Evolutionary conservation across 1,140 invertebrate genomes (phyloP), one percentile per base, ranked within the genome.

Genomic region (Vanessa atalanta): DNA sequence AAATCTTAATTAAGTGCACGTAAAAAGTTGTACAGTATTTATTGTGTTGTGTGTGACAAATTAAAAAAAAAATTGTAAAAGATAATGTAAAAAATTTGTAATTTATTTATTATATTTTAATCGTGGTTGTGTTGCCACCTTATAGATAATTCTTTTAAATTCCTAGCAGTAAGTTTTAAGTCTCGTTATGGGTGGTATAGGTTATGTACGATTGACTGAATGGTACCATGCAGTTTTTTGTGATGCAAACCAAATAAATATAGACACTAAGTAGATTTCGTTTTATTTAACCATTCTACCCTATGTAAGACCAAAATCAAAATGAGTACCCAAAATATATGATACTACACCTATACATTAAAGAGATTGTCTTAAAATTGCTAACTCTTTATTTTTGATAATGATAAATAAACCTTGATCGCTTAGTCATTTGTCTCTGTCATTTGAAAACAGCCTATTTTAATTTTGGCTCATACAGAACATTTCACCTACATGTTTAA

Each of bases 211-310:
- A 60, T 69, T 79, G 84, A 78, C 66, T 74, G 78, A 70, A 78
- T 83, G 80, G 77, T 87, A 78, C 63, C 72, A 82, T 75, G 73
- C 81, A 72, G 78, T 84, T 74, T 81, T 75, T 88, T 87, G 87
- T 90, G 87, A 88, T 86, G 82, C 76, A 83, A 84, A 84, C 87
- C 89, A 90, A 91, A 91, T 91, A 88, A 87, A 91, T 77, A 82
- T 89, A 87, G 81, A 81, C 79, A 85, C 60, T 81, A 88, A 79
- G 76, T 75, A 72, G 66, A 37, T 60, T 47, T 76, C 71, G 74
- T 81, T 82, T 81, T 78, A 79, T 78, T 84, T 73, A 23, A 6
- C 51, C 20, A 14, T 15, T 15, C 20, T 23, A 23, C 37, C 9
- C 3, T 31, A 3, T 31, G 26, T 31, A 31, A 31, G 6, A 31